Evolutionary conservation across 2,888 invertebrate species (phyloP).

Genomic region (Piscicola geometra): DNA sequence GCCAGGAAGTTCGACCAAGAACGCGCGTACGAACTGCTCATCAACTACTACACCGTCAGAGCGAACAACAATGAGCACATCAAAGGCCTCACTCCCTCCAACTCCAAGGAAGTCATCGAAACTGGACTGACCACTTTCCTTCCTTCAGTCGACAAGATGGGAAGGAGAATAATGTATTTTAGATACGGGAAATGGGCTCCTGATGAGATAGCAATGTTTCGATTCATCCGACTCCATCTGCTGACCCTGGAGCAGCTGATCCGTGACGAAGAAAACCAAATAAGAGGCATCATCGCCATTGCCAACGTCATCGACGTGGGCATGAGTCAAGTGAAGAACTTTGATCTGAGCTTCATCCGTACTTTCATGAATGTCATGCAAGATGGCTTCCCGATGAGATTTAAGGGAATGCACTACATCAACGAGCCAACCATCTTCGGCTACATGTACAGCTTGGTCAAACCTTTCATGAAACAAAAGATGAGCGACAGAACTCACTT

Average conservation of each 20-base stretch:
- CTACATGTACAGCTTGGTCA: slow-evolving; percentile 79
- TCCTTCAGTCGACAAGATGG: slow-evolving; percentile 53
- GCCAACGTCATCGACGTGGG: slow-evolving; percentile 58
- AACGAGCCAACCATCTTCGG: slow-evolving; percentile 87
- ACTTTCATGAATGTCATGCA: slow-evolving; percentile 46
- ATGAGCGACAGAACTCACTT: slow-evolving; percentile 67
- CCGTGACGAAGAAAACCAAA: slow-evolving; percentile 61
- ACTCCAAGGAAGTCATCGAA: slow-evolving; percentile 49
- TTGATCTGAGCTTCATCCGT: slow-evolving; percentile 46
- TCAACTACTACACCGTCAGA: slow-evolving; percentile 52
- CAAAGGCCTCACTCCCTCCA: slow-evolving; percentile 49
- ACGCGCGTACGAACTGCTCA: slow-evolving; percentile 67
- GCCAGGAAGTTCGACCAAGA: slow-evolving; percentile 85
- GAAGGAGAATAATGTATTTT: slow-evolving; percentile 48
- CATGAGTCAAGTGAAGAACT: slow-evolving; percentile 54
- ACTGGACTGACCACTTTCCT: slow-evolving; percentile 49
- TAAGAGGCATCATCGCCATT: slow-evolving; percentile 58
- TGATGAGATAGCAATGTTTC: slow-evolving; percentile 53
- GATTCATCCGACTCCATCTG: slow-evolving; percentile 60
- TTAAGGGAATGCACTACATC: slow-evolving; percentile 80
- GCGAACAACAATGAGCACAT: slow-evolving; percentile 51
- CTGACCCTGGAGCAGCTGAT: slow-evolving; percentile 58
- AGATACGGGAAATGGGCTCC: slow-evolving; percentile 56
- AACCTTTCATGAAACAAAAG: slow-evolving; percentile 82
- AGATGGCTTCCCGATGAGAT: slow-evolving; percentile 75